A percentile compares a stretch with the other conserved stretches of the same genome.
phyloP scores from a whole-genome alignment of 2,888 invertebrate species.

The Hipparchia semele region DNA sequence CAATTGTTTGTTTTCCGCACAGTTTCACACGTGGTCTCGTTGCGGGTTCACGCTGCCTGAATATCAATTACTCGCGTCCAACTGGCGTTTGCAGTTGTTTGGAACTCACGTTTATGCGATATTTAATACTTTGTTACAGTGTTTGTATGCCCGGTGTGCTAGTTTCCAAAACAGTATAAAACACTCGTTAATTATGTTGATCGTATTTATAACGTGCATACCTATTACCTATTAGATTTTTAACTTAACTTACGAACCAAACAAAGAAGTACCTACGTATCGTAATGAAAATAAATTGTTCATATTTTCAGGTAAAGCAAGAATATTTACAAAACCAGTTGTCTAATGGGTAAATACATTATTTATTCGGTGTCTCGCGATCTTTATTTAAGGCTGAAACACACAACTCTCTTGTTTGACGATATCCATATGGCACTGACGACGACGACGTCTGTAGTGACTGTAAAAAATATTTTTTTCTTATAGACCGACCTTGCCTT shows the following conservation, averaged over 20 bases:
- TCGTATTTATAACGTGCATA: no score
- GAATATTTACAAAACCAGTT: not conserved
- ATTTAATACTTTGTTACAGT: slow-evolving; percentile 15
- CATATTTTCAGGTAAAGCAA: not conserved
- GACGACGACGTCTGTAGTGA: no score
- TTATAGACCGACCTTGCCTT: no score
- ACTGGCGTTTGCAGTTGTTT: slow-evolving; percentile 30
- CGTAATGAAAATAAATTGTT: not conserved
- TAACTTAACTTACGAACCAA: no score
- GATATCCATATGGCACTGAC: no score
- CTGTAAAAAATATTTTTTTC: no score
- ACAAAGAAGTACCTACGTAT: not conserved
- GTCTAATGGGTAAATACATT: not conserved
- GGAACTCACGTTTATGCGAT: slow-evolving; percentile 19
- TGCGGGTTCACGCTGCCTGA: slow-evolving; percentile 38
- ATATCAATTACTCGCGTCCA: slow-evolving; percentile 42
- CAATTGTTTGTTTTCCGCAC: slow-evolving; percentile 39
- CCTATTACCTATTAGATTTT: no score
- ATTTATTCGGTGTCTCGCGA: slow-evolving; percentile 27
- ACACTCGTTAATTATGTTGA: no score
- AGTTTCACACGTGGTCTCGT: slow-evolving; percentile 40
- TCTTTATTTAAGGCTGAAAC: slow-evolving; percentile 23
- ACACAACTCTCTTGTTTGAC: not conserved
- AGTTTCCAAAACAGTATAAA: not conserved
- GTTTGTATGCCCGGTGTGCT: not conserved